Conservation (phyloP, 2,888 invertebrate genomes). For the Thymelicus acteon region DNA sequence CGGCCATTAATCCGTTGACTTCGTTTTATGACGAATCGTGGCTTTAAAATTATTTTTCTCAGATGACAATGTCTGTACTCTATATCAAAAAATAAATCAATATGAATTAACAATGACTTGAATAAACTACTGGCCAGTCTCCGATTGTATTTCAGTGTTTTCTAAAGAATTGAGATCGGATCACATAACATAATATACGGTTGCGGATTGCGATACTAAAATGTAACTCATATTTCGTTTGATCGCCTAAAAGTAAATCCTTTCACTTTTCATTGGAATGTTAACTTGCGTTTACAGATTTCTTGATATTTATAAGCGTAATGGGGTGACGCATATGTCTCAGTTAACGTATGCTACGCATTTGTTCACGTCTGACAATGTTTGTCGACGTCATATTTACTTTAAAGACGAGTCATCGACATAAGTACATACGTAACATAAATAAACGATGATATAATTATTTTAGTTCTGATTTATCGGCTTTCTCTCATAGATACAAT, state of each 20-base stretch:
- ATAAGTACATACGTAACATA: background rate
- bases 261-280: conserved; percentile 42
- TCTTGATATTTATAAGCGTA: conserved; percentile 39
- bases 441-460: conserved; percentile 8
- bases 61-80: background rate
- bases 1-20: background rate
- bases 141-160: background rate
- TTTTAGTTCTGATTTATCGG: conserved; percentile 17
- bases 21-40: background rate
- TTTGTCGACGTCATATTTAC: conserved; percentile 22
- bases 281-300: conserved; percentile 38
- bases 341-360: conserved; percentile 6
- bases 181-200: background rate
- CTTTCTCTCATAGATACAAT: conserved; percentile 6
- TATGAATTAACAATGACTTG: conserved; percentile 3
- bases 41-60: background rate
- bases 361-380: conserved; percentile 19
- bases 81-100: background rate
- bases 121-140: background rate
- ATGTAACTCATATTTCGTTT: conserved; percentile 30
- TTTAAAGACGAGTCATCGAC: background rate
- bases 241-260: conserved; percentile 36
- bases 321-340: conserved; percentile 37
- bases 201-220: conserved; percentile 27
- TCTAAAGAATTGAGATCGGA: background rate